Evolutionary conservation across 2,797 vertebrate genomes (phyloP), one percentile per base, ranked within the genome.

Genomic region (Pteronotus mesoamericanus): DNA sequence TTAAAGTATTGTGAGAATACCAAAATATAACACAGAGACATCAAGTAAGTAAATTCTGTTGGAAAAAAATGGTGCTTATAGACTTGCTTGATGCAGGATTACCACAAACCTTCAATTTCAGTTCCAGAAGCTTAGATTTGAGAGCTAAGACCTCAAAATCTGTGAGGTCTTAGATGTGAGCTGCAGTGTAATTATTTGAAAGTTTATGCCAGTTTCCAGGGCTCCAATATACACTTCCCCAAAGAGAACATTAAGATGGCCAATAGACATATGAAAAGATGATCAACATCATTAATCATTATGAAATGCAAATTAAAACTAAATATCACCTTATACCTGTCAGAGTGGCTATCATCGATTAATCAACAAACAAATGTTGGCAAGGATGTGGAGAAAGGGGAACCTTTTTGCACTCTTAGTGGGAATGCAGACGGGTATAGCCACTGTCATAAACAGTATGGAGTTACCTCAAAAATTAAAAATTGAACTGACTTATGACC

Each of bases 111-210:
- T 80, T 59, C 37, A 8, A 8, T 44, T 16, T 26, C n/a, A 83
- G 61, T 87, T 95, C 53, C 61, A 83, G 71, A 85, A 71, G 37
- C 82, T 66, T 78, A 71, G 71, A 66, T 93, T 78, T 96, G 44
- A 93, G 53, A 83, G 15, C 29, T 84, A 91, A 95, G 29, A 22
- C n/a, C 39, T 66, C 48, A 51, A 72, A 83, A 9, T 93, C 75
- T 34, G 3, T 53, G 37, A 22, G 7, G 44, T 69, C 15, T 87
- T 84, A 55, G 9, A 46, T 51, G 26, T 32, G 61, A 53, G 16
- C 22, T 57, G n/a, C 39, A 29, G 29, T 1, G 2, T 39, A 64
- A 46, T 78, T 64, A 53, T 48, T 74, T n/a, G 68, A 79, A 84
- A 85, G 29, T 89, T 37, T 15, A 26, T 15, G 6, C 26, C 18